Evolutionary conservation across 1,140 invertebrate species (phyloP), one percentile per base, ranked within the genome.

Genomic region (Gerris buenoi): DNA sequence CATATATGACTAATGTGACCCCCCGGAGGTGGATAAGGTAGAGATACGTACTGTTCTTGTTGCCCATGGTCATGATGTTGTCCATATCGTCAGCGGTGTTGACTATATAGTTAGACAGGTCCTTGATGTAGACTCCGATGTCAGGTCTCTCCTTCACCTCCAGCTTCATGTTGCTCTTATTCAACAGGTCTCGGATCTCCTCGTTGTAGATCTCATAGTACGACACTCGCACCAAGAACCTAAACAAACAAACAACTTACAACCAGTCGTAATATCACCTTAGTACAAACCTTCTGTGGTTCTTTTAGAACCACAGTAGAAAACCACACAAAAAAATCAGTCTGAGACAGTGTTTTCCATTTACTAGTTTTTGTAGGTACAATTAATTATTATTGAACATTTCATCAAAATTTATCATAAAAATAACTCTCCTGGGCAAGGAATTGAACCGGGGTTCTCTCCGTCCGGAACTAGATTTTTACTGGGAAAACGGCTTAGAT

Each of bases 131-230:
- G 1, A 93, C 89, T 33, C 89, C 90, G 67, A 90, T 81, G 74
- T 91, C 88, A 13, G 88, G 84, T 70, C 88, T 76, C 74, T 91
- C 88, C 77, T 89, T 89, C 2, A 90, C 83, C 73, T 86, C 83
- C 59, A 86, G 72, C 68, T 80, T 77, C 5, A 79, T 77, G 61
- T 75, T 14, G 46, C 60, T 79, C 68, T 82, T 80, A 73, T 84
- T 82, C 25, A 91, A 74, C 25, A 90, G 76, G 79, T 90, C 91
- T 71, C 87, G 82, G 1, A 91, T 85, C 75, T 90, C 88, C 77
- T 91, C 89, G 74, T 90, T 91, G 70, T 91, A 91, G 65, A 90
- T 88, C 77, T 90, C 88, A 69, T 91, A 77, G 77, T 90, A 86
- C 46, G 87, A 87, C 58, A 89, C 81, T 74, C 89, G 77, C 63